phyloP scores from a whole-genome alignment of 2,888 invertebrate species.

The Mythimna ferrago region DNA sequence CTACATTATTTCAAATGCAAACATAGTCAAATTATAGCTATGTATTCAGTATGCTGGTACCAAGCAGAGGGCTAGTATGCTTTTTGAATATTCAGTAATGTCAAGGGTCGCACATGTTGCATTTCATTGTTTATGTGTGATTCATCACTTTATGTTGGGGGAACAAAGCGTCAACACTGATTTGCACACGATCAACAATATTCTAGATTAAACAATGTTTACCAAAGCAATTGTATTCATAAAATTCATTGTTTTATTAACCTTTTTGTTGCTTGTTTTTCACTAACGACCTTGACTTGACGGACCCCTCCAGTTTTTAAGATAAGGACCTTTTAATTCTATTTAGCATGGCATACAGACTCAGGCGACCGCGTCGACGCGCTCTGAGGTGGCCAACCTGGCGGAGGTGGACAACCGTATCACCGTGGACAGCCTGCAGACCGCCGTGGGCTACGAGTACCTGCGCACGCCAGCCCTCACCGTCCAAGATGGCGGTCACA shows the following conservation, averaged over 20 bases:
- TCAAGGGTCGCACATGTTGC: slow-evolving; percentile 72
- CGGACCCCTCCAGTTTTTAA: slow-evolving; percentile 73
- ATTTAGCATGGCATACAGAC: slow-evolving; percentile 95
- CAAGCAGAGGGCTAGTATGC: slow-evolving; percentile 60
- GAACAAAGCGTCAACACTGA: slow-evolving; percentile 44
- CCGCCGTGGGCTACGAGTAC: slow-evolving; percentile 96
- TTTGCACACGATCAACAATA: slow-evolving; percentile 43
- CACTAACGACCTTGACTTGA: slow-evolving; percentile 66
- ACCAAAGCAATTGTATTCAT: slow-evolving; percentile 39
- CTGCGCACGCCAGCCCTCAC: slow-evolving; percentile 93
- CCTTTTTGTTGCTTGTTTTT: slow-evolving; percentile 49
- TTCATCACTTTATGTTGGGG: slow-evolving; percentile 70
- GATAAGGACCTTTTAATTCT: slow-evolving; percentile 86
- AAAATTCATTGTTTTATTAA: slow-evolving; percentile 47
- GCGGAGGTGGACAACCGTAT: slow-evolving; percentile 93
- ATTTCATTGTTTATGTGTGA: slow-evolving; percentile 75
- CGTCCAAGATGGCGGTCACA: slow-evolving; percentile 93
- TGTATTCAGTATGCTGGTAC: slow-evolving; percentile 41
- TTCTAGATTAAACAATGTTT: slow-evolving; percentile 49
- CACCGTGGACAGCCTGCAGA: slow-evolving; percentile 93
- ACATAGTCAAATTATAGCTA: slow-evolving; percentile 33
- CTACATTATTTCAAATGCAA: slow-evolving; percentile 17
- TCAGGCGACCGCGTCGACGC: slow-evolving; percentile 96
- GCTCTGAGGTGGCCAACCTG: slow-evolving; percentile 96
- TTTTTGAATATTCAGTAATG: slow-evolving; percentile 77